Base-by-base conservation (phyloP, 2,888 invertebrate genomes). In the Machimus atricapillus region DNA sequence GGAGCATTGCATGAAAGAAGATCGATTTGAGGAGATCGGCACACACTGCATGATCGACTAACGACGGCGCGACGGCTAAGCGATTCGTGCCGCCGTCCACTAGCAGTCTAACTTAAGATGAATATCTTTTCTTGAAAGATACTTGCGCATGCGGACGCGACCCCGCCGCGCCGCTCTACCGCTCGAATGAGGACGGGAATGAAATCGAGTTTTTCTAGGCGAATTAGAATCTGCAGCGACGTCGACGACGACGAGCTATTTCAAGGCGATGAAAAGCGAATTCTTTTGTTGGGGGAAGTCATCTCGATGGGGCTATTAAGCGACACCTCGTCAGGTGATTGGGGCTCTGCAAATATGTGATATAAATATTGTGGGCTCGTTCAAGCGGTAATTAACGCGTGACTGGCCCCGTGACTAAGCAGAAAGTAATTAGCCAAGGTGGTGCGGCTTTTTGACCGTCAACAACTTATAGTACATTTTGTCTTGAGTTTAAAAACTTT, bases 1-100 rank as follows among this genome's bases (percentile, higher is more conserved):
- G 34, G 81, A 46, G 81, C 81, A 81, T 52, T 52, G 40, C 81
- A 56, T 52, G 52, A 34, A 56, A 56, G 81, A 14, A 81, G 81
- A 81, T 81, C 31, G 27, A 81, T 56, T 46, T 52, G n/a, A n/a
- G 79, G 16, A 43, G 46, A 66, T 66, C 66, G 66, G 12, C 27
- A 5, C 2, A 19, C 27, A 66, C 27, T 66, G 66, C 66, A 66
- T 66, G 66, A 66, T 52, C 52, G 52, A n/a, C 52, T 52, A n/a
- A 52, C 16, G 52, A 52, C 52, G 43, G 43, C 6, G 52, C n/a
- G 52, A 19, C 52, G 43, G 43, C n/a, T 52, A 52, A 52, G 52
- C 46, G 46, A 23, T 58, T 58, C 19, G 58, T 58, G 23, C 58
- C 19, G 77, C 1, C 40, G 37, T 37, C 37, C 37, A 77, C 40